These are phyloP conservation scores for Antheraea pernyi DNA, from an alignment of 1,140 invertebrate species.

Conservation along the genomic window DNA sequence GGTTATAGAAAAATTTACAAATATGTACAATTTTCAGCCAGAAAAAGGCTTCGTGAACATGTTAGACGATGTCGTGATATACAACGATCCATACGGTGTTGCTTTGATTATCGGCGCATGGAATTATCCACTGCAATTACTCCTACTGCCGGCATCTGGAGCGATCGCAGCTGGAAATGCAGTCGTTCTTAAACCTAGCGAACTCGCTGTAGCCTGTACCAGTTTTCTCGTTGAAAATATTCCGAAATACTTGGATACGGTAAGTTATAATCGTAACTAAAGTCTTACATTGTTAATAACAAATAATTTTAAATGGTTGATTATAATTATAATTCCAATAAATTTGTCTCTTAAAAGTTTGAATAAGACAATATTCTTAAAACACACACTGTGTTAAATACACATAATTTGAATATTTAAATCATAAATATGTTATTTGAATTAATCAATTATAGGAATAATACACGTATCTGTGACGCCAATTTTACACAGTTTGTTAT, in stretches of 20 bases:
- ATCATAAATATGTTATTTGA: too few species aligned
- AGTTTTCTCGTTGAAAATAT: constrained; percentile 6
- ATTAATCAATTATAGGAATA: too few species aligned
- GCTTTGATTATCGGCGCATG: constrained; percentile 1
- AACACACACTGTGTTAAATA: too few species aligned
- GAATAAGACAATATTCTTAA: too few species aligned
- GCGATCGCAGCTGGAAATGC: constrained; percentile 10
- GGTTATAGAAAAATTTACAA: neutral
- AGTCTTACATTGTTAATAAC: too few species aligned
- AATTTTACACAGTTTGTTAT: too few species aligned
- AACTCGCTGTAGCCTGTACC: neutral
- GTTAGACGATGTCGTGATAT: neutral
- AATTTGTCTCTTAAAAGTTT: too few species aligned
- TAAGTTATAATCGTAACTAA: neutral
- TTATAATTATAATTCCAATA: too few species aligned
- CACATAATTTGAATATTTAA: too few species aligned
- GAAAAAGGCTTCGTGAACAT: neutral
- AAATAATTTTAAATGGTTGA: too few species aligned
- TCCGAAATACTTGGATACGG: constrained; percentile 6
- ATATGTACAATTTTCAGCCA: neutral
- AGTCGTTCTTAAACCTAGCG: constrained; percentile 5
- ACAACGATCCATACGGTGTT: constrained; percentile 5
- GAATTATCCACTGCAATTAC: constrained; percentile 3
- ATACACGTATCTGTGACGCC: too few species aligned
- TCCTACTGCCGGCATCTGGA: constrained; percentile 2